Percentiles rank a stretch among this genome's conserved stretches.
Conservation (phyloP, 2,113 vertebrate genomes). For the Oenanthe melanoleuca region DNA sequence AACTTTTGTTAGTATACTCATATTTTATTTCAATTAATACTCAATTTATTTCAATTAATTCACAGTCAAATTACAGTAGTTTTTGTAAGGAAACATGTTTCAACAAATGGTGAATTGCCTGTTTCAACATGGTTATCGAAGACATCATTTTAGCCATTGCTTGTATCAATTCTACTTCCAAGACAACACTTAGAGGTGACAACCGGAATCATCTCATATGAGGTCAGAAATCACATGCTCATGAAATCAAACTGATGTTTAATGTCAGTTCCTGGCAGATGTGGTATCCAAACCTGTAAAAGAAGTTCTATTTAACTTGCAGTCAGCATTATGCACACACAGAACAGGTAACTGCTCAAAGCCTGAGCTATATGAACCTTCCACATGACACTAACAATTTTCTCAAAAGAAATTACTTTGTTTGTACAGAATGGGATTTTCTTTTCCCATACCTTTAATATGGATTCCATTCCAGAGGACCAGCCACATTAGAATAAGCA, state of each 20-base stretch:
- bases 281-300: neutral
- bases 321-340: neutral
- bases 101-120: neutral
- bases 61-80: neutral
- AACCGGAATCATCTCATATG: neutral
- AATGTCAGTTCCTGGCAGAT: neutral
- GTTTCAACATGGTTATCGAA: neutral
- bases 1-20: neutral
- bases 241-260: neutral
- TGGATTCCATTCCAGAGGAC: neutral
- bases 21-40: slow-evolving; percentile 8
- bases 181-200: neutral
- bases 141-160: neutral
- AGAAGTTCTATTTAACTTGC: neutral
- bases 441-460: neutral
- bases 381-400: neutral
- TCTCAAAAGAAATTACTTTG: neutral
- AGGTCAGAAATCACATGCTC: neutral
- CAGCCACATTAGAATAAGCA: neutral
- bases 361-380: neutral
- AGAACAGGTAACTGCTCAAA: neutral
- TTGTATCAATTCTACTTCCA: neutral
- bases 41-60: neutral
- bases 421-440: neutral
- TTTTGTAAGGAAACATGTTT: neutral